Base-by-base conservation (phyloP, 2,888 invertebrate genomes). In the Ernsta delagoae region DNA sequence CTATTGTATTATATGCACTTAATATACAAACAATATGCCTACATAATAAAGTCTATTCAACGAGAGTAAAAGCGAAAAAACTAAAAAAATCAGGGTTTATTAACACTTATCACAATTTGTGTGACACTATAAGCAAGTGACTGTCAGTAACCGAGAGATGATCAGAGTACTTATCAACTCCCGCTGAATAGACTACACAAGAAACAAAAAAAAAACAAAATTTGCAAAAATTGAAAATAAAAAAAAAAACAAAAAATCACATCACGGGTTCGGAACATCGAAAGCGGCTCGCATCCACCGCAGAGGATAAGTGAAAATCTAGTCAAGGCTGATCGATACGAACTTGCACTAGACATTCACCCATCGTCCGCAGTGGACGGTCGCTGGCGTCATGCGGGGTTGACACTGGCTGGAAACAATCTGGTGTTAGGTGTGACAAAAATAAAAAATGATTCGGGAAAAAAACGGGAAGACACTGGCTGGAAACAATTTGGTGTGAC, bases 301-400 rank as follows among this genome's bases (percentile, higher is more conserved):
- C 92, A 81, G 88, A 94, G 94, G 94, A 95, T 94, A 94, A 95
- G 95, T 95, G 94, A 94, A 94, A 94, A 95, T 95, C 95, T 95
- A 95, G 95, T 95, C 95, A 95, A 94, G 94, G 16, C 16, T 16
- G 1, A 86, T 79, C 77, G 73, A 70, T 59, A 68, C 62, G 74
- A 78, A 92, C 94, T 94, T 93, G 94, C 76, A 92, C 94, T 89
- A 94, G 92, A 94, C 76, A 87, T 88, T 83, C 94, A 94, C 94
- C 85, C 93, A 95, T 90, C 95, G 71, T 91, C 83, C 86, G 90
- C 82, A 85, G 79, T 57, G 68, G 16, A 59, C 9, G 8, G 45
- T 4, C 4, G 4, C 36, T 61, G 43, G 59, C 72, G 78, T 78
- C 76, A 72, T 69, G 65, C 59, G 71, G 74, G 83, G 84, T n/a